These are phyloP conservation scores for Spondyliosoma cantharus DNA, from an alignment of 2,797 vertebrate species.

Conservation along the genomic window DNA sequence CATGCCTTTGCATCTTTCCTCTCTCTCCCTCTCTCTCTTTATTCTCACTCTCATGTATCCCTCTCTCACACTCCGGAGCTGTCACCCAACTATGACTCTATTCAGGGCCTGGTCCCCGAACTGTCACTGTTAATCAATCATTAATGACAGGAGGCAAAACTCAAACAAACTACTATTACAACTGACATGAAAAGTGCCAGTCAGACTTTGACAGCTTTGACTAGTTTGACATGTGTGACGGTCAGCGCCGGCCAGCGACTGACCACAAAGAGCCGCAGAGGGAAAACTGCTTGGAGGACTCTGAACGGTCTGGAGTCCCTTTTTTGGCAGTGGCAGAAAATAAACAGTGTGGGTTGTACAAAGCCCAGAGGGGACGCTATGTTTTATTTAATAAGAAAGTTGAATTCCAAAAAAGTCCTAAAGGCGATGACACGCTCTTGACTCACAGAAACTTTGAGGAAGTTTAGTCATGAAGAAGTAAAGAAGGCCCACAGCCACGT, in stretches of 20 bases:
- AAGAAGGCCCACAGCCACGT: constrained; percentile 47
- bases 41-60: not conserved
- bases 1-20: not conserved
- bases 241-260: constrained; percentile 16
- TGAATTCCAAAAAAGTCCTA: constrained; percentile 49
- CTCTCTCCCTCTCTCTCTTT: constrained; percentile 4
- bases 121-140: constrained; percentile 69
- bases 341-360: constrained; percentile 52
- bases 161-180: constrained; percentile 42
- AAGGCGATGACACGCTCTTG: constrained; percentile 45
- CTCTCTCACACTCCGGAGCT: constrained; percentile 25
- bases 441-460: constrained; percentile 63
- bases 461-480: constrained; percentile 59
- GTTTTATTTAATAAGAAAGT: constrained; percentile 73
- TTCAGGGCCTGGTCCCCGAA: constrained; percentile 45
- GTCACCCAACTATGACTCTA: constrained; percentile 40
- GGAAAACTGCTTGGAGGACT: constrained; percentile 18
- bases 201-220: constrained; percentile 47
- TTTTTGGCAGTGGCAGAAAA: constrained; percentile 62
- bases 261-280: constrained; percentile 40
- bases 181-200: constrained; percentile 43
- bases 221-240: constrained; percentile 45
- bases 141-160: constrained; percentile 58
- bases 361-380: constrained; percentile 52
- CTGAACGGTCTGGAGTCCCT: not conserved